Evolutionary conservation across 2,797 vertebrate genomes (phyloP).

Genomic region (Mormyrus proboscirostris): DNA sequence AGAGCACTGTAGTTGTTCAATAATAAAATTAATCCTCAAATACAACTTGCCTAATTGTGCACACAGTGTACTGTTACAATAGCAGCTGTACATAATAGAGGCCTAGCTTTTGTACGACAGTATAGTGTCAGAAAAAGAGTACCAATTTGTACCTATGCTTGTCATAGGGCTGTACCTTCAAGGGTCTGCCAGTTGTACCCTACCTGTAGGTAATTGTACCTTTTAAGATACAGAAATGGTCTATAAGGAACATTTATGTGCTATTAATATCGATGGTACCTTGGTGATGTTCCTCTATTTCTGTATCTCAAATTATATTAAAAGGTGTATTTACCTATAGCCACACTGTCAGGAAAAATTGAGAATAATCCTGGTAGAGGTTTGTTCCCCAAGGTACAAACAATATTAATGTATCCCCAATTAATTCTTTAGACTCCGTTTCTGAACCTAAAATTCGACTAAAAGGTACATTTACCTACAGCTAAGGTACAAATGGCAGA

Average conservation of each 20-base stretch:
- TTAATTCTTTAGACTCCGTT: neutral
- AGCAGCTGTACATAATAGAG: neutral
- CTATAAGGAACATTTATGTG: neutral
- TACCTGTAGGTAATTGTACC: neutral
- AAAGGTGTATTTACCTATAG: neutral
- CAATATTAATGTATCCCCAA: neutral
- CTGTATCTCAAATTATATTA: neutral
- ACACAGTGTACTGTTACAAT: neutral
- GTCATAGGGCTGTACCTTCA: neutral
- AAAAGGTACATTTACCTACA: neutral
- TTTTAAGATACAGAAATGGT: neutral
- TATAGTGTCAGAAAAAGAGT: neutral
- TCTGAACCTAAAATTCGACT: neutral
- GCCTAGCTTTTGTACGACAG: neutral
- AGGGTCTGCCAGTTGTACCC: neutral
- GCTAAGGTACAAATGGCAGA: neutral
- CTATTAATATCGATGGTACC: neutral
- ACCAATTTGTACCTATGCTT: neutral
- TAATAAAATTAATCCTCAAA: too few species aligned
- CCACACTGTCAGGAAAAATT: neutral
- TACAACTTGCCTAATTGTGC: too few species aligned
- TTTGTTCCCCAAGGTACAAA: too few species aligned
- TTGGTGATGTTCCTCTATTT: neutral
- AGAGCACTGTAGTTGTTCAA: too few species aligned
- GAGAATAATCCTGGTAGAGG: too few species aligned